Evolutionary conservation across 1,140 invertebrate genomes (phyloP).

Genomic region (Drosophila lacertosa): DNA sequence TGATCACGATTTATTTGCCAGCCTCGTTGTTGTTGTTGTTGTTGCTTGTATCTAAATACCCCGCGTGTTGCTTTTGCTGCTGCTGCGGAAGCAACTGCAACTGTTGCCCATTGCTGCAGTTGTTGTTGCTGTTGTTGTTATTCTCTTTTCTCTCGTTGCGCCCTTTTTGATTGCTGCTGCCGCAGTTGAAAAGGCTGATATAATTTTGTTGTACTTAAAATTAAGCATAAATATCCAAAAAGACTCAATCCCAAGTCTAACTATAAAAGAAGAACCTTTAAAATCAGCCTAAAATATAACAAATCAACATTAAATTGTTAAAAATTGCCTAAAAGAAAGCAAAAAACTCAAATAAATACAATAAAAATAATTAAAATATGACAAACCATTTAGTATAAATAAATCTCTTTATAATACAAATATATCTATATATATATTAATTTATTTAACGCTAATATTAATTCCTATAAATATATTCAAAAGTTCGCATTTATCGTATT

Average conservation of each 20-base stretch:
- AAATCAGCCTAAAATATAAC: not conserved
- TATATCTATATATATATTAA: too few relatives aligned
- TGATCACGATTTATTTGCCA: conserved; percentile 84
- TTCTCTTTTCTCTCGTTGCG: conserved; percentile 7
- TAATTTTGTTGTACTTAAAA: conserved; percentile 25
- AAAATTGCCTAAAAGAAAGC: not conserved
- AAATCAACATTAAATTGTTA: not conserved
- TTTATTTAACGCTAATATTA: too few relatives aligned
- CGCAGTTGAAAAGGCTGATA: conserved; percentile 31
- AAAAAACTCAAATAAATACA: not conserved
- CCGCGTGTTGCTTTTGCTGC: conserved; percentile 67
- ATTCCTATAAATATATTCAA: not conserved
- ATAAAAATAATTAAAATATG: too few relatives aligned
- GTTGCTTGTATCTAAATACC: conserved; percentile 69
- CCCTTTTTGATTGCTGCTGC: conserved; percentile 15
- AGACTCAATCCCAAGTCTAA: not conserved
- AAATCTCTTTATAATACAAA: too few relatives aligned
- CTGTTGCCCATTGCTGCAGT: conserved; percentile 36
- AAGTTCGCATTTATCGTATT: conserved; percentile 3
- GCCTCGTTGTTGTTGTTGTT: conserved; percentile 54
- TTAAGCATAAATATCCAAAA: conserved; percentile 22
- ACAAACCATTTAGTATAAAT: too few relatives aligned
- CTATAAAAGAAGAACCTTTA: not conserved
- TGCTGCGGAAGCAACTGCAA: conserved; percentile 57
- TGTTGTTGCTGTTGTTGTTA: conserved; percentile 18